phyloP scores from a whole-genome alignment of 2,113 vertebrate genomes.

The Mus pahari region DNA sequence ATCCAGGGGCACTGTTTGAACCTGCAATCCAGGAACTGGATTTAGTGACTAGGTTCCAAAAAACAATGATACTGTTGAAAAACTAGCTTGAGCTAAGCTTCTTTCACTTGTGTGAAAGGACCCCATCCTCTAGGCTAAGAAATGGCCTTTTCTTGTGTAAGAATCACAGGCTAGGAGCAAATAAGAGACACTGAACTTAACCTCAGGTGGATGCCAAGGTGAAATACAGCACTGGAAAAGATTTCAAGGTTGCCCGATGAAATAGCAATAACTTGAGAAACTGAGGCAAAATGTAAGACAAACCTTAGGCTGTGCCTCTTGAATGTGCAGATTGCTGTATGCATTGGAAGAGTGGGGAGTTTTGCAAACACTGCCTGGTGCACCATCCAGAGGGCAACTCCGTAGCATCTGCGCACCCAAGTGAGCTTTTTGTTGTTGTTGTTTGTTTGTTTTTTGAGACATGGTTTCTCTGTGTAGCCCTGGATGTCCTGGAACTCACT shows the following conservation, averaged over 20 bases:
- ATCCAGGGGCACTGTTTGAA: background rate
- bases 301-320: rapidly evolving
- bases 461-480: too few species aligned
- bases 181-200: background rate
- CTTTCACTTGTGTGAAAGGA: background rate
- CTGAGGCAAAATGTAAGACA: background rate
- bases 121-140: background rate
- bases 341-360: background rate
- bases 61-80: background rate
- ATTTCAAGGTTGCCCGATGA: background rate
- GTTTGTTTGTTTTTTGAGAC: too few species aligned
- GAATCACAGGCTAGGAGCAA: background rate
- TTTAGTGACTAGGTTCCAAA: background rate
- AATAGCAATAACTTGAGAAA: background rate
- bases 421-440: too few species aligned
- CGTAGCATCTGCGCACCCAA: conserved; percentile 4
- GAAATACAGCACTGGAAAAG: background rate
- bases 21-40: background rate
- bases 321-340: background rate
- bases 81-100: background rate
- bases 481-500: too few species aligned
- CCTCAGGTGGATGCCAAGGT: background rate
- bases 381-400: conserved; percentile 38
- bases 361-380: background rate
- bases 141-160: background rate